phyloP scores from a whole-genome alignment of 2,797 vertebrate species.

The Cossypha niveicapilla region DNA sequence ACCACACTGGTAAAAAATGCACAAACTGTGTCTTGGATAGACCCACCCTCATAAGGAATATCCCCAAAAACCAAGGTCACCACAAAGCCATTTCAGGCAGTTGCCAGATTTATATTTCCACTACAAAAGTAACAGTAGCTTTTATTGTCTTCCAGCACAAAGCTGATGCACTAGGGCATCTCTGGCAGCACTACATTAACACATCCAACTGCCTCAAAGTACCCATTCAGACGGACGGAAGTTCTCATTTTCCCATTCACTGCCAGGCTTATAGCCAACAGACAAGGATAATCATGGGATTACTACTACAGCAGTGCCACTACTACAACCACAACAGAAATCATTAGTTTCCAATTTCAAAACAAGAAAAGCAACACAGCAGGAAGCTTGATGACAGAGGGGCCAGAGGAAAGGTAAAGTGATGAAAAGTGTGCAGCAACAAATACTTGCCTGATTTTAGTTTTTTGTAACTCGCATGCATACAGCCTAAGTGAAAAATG shows the following conservation, averaged over 20 bases:
- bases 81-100: not conserved
- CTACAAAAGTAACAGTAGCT: not conserved
- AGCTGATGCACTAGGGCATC: not conserved
- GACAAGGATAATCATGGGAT: constrained; percentile 55
- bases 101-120: constrained; percentile 1
- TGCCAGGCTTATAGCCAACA: constrained; percentile 48
- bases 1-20: not conserved
- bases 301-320: constrained; percentile 40
- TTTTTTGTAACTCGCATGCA: not conserved
- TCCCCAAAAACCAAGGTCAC: not conserved
- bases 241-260: constrained; percentile 45
- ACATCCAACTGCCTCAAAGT: constrained; percentile 24
- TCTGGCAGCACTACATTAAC: constrained; percentile 35
- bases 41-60: not conserved
- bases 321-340: constrained; percentile 40
- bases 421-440: not conserved
- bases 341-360: constrained; percentile 47
- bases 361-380: constrained; percentile 7
- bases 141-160: not conserved
- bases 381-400: not conserved
- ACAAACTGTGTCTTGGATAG: not conserved
- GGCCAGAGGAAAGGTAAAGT: not conserved
- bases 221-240: constrained; percentile 5
- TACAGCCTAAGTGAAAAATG: not conserved
- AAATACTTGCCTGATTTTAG: not conserved